A percentile compares a stretch with the other conserved stretches of the same genome.
phyloP scores from a whole-genome alignment of 2,888 invertebrate species.

The Eumacrocentrus americanus region DNA sequence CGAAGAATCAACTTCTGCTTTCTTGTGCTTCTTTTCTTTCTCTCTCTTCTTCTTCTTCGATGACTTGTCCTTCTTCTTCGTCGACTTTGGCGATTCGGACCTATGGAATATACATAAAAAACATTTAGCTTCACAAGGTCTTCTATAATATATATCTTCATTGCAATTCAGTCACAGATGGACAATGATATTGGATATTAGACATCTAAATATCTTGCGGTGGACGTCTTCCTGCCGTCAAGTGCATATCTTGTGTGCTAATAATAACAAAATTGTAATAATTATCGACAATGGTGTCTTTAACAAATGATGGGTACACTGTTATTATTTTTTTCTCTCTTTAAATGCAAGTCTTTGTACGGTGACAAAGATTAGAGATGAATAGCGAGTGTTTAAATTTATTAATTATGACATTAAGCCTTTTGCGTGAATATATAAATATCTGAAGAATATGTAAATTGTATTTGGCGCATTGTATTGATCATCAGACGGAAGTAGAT shows the following conservation, averaged over 20 bases:
- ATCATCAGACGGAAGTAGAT: conserved; percentile 21
- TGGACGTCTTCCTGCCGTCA: conserved; percentile 57
- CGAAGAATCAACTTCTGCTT: conserved; percentile 52
- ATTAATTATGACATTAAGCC: no score
- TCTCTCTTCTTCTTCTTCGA: conserved; percentile 58
- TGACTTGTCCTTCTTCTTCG: conserved; percentile 57
- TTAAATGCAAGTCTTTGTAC: no score
- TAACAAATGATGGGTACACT: conserved; percentile 12
- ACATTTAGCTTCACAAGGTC: no score
- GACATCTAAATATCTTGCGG: conserved; percentile 50
- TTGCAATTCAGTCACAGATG: conserved; percentile 13
- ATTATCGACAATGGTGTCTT: conserved; percentile 34
- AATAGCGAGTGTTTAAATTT: no score
- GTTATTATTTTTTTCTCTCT: conserved; percentile 3
- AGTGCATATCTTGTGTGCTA: conserved; percentile 58
- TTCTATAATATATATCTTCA: background rate
- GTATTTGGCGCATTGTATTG: conserved; percentile 20
- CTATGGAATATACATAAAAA: conserved; percentile 45
- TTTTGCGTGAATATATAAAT: no score
- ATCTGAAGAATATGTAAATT: conserved; percentile 8
- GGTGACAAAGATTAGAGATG: no score
- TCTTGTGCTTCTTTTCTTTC: conserved; percentile 59
- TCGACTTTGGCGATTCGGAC: conserved; percentile 58
- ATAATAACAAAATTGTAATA: conserved; percentile 52
- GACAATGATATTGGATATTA: conserved; percentile 25